Evolutionary conservation across 2,113 vertebrate genomes (phyloP), one percentile per base, ranked within the genome.

Genomic region (Neomonachus schauinslandi): DNA sequence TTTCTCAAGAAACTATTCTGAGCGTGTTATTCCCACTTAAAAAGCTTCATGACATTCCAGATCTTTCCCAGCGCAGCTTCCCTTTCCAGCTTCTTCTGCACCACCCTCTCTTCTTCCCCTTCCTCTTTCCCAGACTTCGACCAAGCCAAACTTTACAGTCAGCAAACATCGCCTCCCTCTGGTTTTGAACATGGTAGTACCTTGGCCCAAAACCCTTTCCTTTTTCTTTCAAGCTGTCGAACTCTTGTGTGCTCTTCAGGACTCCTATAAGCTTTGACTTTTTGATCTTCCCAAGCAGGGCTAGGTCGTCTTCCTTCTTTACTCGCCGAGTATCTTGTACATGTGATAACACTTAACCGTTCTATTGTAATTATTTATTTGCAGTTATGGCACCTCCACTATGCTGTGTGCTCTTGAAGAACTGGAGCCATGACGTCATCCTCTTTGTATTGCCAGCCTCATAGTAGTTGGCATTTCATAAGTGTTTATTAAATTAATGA

Each of bases 291-390:
- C 16, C 3, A 39, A 16, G n/a, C n/a, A 21, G 36, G 28, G 10
- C 65, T 26, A 12, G n/a, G 55, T 11, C 2, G 9, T 22, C 18
- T 57, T 67, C 18, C 49, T 33, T 26, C 61, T 83, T 76, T 24
- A 15, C 18, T 33, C n/a, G n/a, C 8, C 0, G 22, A 28, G 2
- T 36, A 1, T 87, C 61, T 59, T 53, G 13, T 53, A 33, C 28
- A 18, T 31, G 26, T 12, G 0, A 3, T 6, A 36, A 22, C 9
- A 24, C 72, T 53, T 31, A 46, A 1, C 31, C 5, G 2, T 49
- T 55, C 8, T 51, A 7, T 57, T 3, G 11, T 18, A 71, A 9
- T 69, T 49, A 19, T 10, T 42, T 61, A 4, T 24, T 33, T 81
- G 33, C 24, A 61, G 53, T 39, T 21, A 1, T 3, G 55, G 31